These are phyloP conservation scores for Torymus aiolomorphi DNA, from an alignment of 2,888 invertebrate species.

Conservation along the genomic window DNA sequence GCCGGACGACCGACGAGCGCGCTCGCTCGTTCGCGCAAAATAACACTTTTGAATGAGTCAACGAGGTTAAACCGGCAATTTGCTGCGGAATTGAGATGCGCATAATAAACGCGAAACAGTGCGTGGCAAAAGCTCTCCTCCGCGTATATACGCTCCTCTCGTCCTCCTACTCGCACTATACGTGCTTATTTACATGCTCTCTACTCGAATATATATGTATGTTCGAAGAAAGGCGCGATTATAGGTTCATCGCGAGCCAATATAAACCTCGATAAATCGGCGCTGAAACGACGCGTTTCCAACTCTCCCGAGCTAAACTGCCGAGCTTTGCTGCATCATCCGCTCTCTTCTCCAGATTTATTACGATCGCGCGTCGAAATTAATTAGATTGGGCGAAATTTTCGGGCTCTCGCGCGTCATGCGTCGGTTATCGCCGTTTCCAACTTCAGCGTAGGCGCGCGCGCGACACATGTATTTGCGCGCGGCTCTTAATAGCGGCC, in stretches of 20 bases:
- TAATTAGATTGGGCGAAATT: constrained; percentile 63
- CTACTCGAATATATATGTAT: not conserved
- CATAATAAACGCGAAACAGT: constrained; percentile 56
- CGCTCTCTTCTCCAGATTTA: constrained; percentile 50
- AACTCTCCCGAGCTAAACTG: too few species aligned
- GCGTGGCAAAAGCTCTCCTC: constrained; percentile 37
- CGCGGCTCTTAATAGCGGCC: constrained; percentile 20
- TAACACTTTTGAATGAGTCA: constrained; percentile 45
- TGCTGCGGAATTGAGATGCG: constrained; percentile 53
- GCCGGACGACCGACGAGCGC: too few species aligned
- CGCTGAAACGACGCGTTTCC: constrained; percentile 47
- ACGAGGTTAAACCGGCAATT: constrained; percentile 58
- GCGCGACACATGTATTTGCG: constrained; percentile 44
- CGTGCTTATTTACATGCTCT: too few species aligned
- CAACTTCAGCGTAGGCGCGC: constrained; percentile 31
- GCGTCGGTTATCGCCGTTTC: constrained; percentile 62
- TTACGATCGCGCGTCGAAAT: constrained; percentile 58
- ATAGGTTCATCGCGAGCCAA: constrained; percentile 41
- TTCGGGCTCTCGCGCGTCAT: constrained; percentile 42
- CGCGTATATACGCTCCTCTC: not conserved
- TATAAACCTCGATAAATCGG: constrained; percentile 57
- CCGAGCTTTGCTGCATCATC: not conserved
- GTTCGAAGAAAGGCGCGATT: constrained; percentile 5
- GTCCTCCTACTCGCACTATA: not conserved
- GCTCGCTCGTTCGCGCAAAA: constrained; percentile 24